Evolutionary conservation across 2,888 invertebrate species (phyloP).

Genomic region (Carpatolechia fugitivella): DNA sequence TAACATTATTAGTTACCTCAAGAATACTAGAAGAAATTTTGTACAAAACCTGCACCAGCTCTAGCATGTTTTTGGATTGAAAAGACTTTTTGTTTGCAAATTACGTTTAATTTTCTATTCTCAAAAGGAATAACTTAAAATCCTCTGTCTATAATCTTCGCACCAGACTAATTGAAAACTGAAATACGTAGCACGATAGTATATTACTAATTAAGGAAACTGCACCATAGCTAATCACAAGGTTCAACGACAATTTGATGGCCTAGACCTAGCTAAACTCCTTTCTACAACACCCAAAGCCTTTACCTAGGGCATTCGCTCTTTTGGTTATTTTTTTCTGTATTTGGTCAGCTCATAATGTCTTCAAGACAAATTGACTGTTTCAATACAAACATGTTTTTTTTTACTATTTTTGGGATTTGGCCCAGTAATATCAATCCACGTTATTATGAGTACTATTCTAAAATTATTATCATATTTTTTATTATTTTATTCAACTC

Average conservation of each 20-base stretch:
- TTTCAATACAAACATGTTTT: constrained; percentile 10
- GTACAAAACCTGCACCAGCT: no score
- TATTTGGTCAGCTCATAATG: background rate
- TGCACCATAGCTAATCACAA: background rate
- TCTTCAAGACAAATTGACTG: constrained; percentile 12
- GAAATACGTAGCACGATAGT: background rate
- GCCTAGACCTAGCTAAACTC: background rate
- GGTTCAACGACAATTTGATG: background rate
- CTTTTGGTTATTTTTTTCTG: background rate
- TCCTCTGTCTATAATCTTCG: background rate
- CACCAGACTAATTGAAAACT: background rate
- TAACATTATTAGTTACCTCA: no score
- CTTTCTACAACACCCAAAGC: background rate
- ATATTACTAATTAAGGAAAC: background rate
- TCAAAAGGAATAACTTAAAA: background rate
- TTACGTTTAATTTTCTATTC: background rate
- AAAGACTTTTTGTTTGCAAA: background rate
- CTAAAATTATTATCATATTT: background rate
- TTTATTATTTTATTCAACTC: constrained; percentile 13
- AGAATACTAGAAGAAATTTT: no score
- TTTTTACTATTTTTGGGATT: constrained; percentile 13
- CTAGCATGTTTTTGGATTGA: no score
- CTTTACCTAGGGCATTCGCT: no score
- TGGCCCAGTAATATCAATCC: constrained; percentile 9
- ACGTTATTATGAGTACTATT: constrained; percentile 17